Evolutionary conservation across 2,113 vertebrate species (phyloP), one percentile per base, ranked within the genome.

Genomic region (Bujurquina vittata): DNA sequence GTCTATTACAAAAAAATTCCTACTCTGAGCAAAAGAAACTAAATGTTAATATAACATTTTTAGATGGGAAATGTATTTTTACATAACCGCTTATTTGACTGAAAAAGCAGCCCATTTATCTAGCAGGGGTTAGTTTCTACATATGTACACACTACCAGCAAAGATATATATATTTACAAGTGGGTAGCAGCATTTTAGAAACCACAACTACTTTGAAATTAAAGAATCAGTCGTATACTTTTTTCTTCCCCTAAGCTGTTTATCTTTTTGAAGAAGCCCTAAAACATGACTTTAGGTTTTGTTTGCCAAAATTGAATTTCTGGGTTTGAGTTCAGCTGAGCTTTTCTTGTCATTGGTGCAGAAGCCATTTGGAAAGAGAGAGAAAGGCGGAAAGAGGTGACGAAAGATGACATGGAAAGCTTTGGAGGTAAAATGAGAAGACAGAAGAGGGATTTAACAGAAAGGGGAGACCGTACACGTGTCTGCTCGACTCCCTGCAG

Each of bases 11-110:
- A 94, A 91, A 91, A 15, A 40, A 20, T 87, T 88, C 90, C 87
- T 79, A 93, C 52, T 80, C 22, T 76, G 69, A 91, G 87, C 76
- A 72, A 92, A 85, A 85, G 54, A 92, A 90, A 87, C 59, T 3
- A 89, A 93, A 95, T 94, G 92, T 94, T 94, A 94, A 95, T 94
- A 94, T 93, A 94, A 94, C 92, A 94, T 94, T 94, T 72, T 92
- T 88, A 79, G 55, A 91, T 89, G 84, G 83, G 80, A 81, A 75
- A 86, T 84, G 87, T 74, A 63, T 84, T 79, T 90, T 89, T 12
- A 88, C 84, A 87, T 79, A 89, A 91, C 90, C 88, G 84, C 54
- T 83, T 82, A 83, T 88, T 89, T 89, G 87, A 83, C 90, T 91
- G 89, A 88, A 81, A 88, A 86, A 91, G 85, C 80, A 82, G 90